Evolutionary conservation across 2,113 vertebrate species (phyloP), one percentile per base, ranked within the genome.

Genomic region (Perccottus glenii): DNA sequence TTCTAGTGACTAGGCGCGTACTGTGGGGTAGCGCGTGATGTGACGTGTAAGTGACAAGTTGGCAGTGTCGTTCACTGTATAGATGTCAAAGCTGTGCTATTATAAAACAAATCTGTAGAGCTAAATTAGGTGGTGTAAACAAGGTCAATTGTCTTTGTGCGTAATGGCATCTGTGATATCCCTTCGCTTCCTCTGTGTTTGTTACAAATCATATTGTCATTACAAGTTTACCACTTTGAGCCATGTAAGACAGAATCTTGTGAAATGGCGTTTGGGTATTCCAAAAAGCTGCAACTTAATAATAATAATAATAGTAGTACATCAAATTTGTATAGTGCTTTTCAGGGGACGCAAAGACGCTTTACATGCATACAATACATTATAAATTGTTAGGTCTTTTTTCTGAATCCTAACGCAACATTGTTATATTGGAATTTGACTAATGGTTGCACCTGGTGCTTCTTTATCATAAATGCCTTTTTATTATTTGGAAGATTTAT

Each of bases 61-160:
- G 91, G 87, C 91, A 90, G 91, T 92, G 89, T 92, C 67, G 92
- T 93, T 88, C 92, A 93, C 91, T 92, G 86, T 92, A 89, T 93
- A 89, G 90, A 91, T 93, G 91, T 93, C 91, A 92, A 91, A 89
- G 89, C 91, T 93, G 91, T 91, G 89, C 90, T 92, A 89, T 93
- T 90, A 55, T 88, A 88, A 89, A 90, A 84, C 88, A 79, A 91
- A 83, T 90, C 85, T 92, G 92, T 91, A 89, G 86, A 91, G 88
- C 88, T 88, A 91, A 91, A 88, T 85, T 86, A 91, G 90, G 82
- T 91, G 86, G 83, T 90, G 91, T 92, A 87, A 90, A 92, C 89
- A 90, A 90, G 87, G 86, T 89, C 87, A 86, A 84, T 85, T 86
- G 86, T 90, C 85, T 89, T 85, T 87, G 88, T 92, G 80, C 81